These are phyloP conservation scores for Pipa parva DNA, from an alignment of 2,113 vertebrate species.

Conservation along the genomic window DNA sequence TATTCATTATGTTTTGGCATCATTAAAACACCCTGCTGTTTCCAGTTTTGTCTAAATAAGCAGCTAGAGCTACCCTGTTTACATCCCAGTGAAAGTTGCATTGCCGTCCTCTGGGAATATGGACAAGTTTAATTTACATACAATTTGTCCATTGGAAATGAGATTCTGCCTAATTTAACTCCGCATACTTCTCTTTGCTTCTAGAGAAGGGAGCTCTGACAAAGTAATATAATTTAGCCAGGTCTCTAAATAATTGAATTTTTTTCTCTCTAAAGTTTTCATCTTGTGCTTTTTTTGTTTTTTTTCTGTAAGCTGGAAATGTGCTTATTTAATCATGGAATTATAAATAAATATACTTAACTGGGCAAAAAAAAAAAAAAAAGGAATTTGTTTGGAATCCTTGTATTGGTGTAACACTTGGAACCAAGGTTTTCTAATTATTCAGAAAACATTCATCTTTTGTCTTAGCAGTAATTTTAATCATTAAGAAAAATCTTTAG, in stretches of 20 bases:
- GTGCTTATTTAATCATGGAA: background rate
- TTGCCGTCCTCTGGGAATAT: constrained; percentile 16
- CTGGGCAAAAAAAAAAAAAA: background rate
- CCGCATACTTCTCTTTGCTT: background rate
- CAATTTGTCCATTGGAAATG: constrained; percentile 32
- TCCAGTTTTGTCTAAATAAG: constrained; percentile 1
- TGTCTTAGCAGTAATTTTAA: background rate
- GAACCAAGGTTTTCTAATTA: constrained; percentile 16
- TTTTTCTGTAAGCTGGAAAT: background rate
- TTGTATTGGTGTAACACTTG: background rate
- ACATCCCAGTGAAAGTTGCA: background rate
- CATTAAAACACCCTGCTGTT: constrained; percentile 13
- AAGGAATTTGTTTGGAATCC: constrained; percentile 8
- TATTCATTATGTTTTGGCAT: constrained; percentile 18
- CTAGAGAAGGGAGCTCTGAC: background rate
- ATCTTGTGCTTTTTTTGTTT: background rate
- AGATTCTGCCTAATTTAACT: constrained; percentile 32
- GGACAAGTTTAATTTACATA: constrained; percentile 25
- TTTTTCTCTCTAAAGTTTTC: constrained; percentile 7
- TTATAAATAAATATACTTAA: constrained; percentile 11
- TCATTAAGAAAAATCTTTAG: background rate
- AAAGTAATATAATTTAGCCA: constrained; percentile 27
- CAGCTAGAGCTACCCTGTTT: background rate
- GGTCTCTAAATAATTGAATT: constrained; percentile 30
- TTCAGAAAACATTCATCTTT: background rate